Percentiles rank a stretch among this genome's conserved stretches.
These are phyloP conservation scores for Pseudorhombus dupliciocellatus DNA, from an alignment of 2,113 vertebrate species.

Conservation along the genomic window DNA sequence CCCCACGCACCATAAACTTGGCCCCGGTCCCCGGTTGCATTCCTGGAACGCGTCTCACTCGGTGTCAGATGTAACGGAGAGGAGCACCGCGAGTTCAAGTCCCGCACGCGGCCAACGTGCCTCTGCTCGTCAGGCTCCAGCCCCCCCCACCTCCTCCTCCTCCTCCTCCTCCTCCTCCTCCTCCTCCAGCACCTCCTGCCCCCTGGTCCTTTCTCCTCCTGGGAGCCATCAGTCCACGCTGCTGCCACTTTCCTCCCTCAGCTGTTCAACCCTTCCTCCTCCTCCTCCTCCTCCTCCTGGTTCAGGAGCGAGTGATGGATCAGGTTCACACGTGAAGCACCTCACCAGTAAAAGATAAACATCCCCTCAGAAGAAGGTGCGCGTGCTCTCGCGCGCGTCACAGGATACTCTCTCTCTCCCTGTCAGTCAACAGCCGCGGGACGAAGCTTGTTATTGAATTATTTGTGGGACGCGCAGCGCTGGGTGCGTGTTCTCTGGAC, in stretches of 20 bases:
- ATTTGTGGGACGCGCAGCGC: too few species aligned
- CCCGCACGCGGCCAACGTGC: conserved; percentile 54
- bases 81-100: conserved; percentile 69
- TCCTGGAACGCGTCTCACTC: conserved; percentile 70
- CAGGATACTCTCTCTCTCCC: too few species aligned
- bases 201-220: too few species aligned
- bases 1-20: conserved; percentile 53
- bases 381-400: too few species aligned
- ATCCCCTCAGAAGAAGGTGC: too few species aligned
- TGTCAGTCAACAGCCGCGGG: too few species aligned
- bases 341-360: too few species aligned
- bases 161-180: not conserved
- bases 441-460: too few species aligned
- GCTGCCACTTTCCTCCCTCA: not conserved
- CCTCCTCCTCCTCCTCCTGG: not conserved
- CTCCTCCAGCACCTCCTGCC: conserved; percentile 1
- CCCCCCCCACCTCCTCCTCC: not conserved
- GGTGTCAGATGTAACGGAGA: conserved; percentile 67
- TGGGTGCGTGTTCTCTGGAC: too few species aligned
- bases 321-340: too few species aligned
- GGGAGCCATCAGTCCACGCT: too few species aligned
- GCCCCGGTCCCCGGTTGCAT: conserved; percentile 59
- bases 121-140: conserved; percentile 12
- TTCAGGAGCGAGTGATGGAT: not conserved
- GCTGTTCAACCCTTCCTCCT: not conserved